A percentile compares a stretch with the other conserved stretches of the same genome.
These are phyloP conservation scores for Isurus oxyrinchus DNA, from an alignment of 2,113 vertebrate species.

Conservation along the genomic window DNA sequence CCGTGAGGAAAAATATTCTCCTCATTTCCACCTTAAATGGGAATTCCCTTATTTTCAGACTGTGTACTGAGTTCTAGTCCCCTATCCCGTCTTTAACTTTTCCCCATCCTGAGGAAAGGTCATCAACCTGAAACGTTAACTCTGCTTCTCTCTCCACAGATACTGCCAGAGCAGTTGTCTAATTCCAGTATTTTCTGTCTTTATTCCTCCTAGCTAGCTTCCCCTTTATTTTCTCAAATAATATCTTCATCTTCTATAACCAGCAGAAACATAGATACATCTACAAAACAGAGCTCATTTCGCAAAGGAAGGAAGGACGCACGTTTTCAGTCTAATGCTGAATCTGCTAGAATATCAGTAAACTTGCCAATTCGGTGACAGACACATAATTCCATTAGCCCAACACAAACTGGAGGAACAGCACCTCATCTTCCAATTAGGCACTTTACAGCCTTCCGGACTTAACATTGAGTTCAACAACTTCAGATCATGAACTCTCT, in stretches of 20 bases:
- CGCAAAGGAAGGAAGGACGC: not conserved
- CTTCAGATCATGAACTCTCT: no score
- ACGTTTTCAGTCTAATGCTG: not conserved
- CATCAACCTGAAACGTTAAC: no score
- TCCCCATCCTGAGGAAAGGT: no score
- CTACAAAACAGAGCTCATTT: not conserved
- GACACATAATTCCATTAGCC: not conserved
- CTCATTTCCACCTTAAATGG: no score
- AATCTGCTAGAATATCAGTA: not conserved
- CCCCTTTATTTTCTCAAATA: not conserved
- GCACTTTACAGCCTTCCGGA: no score
- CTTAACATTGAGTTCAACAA: no score
- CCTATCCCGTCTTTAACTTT: no score
- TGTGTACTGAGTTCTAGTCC: no score
- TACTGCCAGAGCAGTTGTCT: not conserved
- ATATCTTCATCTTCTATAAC: not conserved
- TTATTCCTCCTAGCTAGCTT: not conserved
- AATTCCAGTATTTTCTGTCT: not conserved
- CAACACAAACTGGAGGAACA: no score
- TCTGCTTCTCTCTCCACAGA: not conserved
- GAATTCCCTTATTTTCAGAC: no score
- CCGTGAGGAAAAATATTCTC: no score
- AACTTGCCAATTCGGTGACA: not conserved
- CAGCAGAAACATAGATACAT: not conserved
- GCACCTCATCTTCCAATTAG: no score